Evolutionary conservation across 1,140 invertebrate species (phyloP).

Genomic region (Pseudomyrmex cubaensis): DNA sequence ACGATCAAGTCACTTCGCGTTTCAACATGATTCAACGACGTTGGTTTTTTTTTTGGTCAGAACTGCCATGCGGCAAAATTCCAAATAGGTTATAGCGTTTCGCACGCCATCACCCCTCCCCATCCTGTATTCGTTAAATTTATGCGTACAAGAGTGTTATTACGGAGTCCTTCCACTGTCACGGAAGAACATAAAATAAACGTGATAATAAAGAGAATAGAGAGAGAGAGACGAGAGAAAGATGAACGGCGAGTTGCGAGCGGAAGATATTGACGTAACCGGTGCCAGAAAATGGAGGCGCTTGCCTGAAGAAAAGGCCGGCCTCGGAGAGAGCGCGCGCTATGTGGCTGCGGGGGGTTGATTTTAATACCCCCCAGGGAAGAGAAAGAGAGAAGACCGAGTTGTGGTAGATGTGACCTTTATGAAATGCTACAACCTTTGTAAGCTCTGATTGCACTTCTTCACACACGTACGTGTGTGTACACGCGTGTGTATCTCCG

Average conservation of each 20-base stretch:
- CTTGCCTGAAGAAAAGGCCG: conserved; percentile 35
- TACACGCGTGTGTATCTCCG: not conserved
- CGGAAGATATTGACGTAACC: conserved; percentile 30
- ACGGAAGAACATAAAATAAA: conserved; percentile 18
- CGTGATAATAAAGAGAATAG: not conserved
- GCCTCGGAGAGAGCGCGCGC: conserved; percentile 36
- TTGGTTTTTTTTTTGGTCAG: too few relatives aligned
- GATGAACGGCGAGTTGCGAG: not conserved
- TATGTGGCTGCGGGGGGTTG: conserved; percentile 60
- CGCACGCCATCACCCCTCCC: not conserved
- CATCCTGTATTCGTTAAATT: not conserved
- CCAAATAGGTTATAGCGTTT: not conserved
- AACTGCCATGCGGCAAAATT: not conserved
- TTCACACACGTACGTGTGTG: conserved; percentile 45
- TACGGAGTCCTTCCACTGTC: not conserved
- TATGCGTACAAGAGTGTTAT: not conserved
- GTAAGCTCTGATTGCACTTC: conserved; percentile 74
- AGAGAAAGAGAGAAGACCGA: conserved; percentile 58
- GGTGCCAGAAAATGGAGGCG: conserved; percentile 30
- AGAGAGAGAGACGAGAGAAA: not conserved
- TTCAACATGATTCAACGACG: not conserved
- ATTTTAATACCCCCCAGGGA: conserved; percentile 78
- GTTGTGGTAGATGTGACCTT: conserved; percentile 75
- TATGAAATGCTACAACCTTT: conserved; percentile 82
- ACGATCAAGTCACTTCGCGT: not conserved